phyloP scores from a whole-genome alignment of 2,888 invertebrate species.

The Mechanitis messenoides region DNA sequence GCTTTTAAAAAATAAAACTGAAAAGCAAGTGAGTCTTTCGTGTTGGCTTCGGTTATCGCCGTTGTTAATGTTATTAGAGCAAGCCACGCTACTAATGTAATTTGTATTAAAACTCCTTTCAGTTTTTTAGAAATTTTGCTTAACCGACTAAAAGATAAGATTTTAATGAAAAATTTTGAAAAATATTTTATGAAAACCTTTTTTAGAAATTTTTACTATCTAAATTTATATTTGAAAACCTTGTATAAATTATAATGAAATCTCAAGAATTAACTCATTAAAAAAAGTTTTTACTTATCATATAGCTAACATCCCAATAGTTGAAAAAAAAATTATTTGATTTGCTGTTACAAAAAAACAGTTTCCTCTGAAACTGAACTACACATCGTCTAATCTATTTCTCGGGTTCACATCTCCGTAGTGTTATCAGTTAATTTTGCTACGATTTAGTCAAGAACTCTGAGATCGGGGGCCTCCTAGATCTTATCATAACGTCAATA shows the following conservation, averaged over 20 bases:
- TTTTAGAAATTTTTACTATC: too few species aligned
- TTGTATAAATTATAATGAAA: too few species aligned
- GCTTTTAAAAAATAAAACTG: constrained; percentile 5
- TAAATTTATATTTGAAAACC: too few species aligned
- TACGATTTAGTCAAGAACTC: constrained; percentile 37
- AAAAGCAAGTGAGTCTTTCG: constrained; percentile 5
- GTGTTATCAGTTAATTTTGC: constrained; percentile 37
- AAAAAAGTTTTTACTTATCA: too few species aligned
- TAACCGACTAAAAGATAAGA: too few species aligned
- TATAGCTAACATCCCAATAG: background rate
- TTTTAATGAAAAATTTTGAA: too few species aligned
- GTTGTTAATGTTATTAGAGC: constrained; percentile 10
- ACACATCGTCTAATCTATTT: constrained; percentile 34
- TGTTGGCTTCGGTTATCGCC: constrained; percentile 12
- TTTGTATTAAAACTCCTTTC: background rate
- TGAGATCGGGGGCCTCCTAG: constrained; percentile 51
- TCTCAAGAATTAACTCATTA: too few species aligned
- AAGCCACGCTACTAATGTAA: constrained; percentile 3
- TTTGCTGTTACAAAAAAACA: background rate
- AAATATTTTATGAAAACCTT: too few species aligned
- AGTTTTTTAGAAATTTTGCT: background rate
- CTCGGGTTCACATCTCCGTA: constrained; percentile 44
- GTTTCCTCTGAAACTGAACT: background rate
- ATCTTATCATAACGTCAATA: constrained; percentile 52
- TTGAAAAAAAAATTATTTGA: background rate